phyloP scores from a whole-genome alignment of 2,113 vertebrate genomes.

The Salvelinus fontinalis region DNA sequence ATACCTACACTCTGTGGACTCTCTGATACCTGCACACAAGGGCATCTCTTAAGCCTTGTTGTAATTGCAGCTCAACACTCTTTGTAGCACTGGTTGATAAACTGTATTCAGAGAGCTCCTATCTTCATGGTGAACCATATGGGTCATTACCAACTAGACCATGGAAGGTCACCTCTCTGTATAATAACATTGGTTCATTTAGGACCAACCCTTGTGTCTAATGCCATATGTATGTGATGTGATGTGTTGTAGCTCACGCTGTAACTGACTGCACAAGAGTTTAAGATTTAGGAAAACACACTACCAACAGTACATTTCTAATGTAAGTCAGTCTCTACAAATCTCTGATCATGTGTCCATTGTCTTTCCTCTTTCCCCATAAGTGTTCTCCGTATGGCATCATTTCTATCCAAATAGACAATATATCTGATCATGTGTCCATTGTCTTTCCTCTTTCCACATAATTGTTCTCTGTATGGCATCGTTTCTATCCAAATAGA shows the following conservation, averaged over 20 bases:
- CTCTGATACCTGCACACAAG: conserved; percentile 39
- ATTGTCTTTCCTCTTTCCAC: too few relatives aligned
- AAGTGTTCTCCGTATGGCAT: neutral
- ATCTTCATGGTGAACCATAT: neutral
- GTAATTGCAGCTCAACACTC: conserved; percentile 14
- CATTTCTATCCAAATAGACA: neutral
- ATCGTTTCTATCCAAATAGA: neutral
- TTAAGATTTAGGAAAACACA: neutral
- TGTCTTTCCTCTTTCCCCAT: neutral
- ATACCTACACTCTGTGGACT: conserved; percentile 48
- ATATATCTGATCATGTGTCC: neutral
- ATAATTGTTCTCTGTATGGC: neutral
- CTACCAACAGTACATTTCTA: too few relatives aligned
- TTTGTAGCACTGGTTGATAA: conserved; percentile 25
- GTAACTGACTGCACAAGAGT: neutral
- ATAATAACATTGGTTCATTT: too few relatives aligned
- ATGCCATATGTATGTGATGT: too few relatives aligned
- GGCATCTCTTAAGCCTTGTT: conserved; percentile 15
- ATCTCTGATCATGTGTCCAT: too few relatives aligned
- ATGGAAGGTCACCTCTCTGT: conserved; percentile 22
- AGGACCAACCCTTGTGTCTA: too few relatives aligned
- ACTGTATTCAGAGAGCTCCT: neutral
- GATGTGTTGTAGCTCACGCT: neutral
- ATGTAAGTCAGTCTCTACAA: too few relatives aligned
- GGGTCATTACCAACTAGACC: conserved; percentile 26